phyloP scores from a whole-genome alignment of 2,113 vertebrate species.

The Rana temporaria region DNA sequence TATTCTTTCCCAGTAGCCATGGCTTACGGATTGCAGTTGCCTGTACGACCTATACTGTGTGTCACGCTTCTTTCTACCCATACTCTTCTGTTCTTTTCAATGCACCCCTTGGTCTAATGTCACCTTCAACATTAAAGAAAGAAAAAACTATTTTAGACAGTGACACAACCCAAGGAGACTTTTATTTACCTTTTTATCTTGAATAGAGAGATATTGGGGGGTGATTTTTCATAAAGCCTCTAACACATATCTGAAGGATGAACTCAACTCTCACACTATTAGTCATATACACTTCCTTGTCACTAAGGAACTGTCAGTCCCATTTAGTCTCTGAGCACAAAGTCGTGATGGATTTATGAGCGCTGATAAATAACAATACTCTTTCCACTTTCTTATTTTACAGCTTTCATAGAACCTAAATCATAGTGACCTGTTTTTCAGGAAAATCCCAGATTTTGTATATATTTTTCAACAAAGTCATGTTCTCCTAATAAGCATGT shows the following conservation, averaged over 20 bases:
- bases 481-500: not conserved
- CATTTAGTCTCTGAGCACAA: not conserved
- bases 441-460: not conserved
- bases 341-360: conserved; percentile 1
- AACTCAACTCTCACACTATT: not conserved
- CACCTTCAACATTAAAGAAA: no score
- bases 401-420: not conserved
- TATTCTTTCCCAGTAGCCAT: no score
- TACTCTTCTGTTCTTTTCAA: no score
- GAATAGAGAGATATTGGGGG: not conserved
- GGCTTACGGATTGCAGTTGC: no score
- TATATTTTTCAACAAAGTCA: not conserved
- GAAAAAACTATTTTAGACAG: not conserved
- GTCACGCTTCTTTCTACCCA: no score
- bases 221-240: not conserved
- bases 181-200: not conserved
- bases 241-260: not conserved
- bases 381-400: not conserved
- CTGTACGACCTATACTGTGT: no score
- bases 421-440: not conserved
- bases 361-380: not conserved
- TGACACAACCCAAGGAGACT: not conserved
- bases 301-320: conserved; percentile 2
- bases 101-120: no score
- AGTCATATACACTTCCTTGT: not conserved